Base-by-base conservation (phyloP, 2,888 invertebrate genomes). In the Gisinianus flammeolus region DNA sequence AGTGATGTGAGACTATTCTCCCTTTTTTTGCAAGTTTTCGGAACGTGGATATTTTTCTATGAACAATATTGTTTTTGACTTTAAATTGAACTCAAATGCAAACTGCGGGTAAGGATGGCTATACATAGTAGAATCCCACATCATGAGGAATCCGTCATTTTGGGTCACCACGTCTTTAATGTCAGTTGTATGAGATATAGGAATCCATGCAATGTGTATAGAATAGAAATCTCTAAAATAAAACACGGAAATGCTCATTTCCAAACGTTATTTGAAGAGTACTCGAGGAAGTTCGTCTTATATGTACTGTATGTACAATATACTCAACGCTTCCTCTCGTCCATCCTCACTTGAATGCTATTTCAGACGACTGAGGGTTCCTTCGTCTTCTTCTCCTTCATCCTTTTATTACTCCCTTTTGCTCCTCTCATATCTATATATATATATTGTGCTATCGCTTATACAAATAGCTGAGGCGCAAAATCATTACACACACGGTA, bases 181-280 rank as follows among this genome's bases (percentile, higher is more conserved):
- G n/a, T n/a, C n/a, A n/a, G n/a, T n/a, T n/a, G n/a, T n/a, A n/a
- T 56, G 26, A 52, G 64, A 58, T 22, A 44, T 24, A 69, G 22
- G n/a, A 69, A 22, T 16, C 22, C n/a, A 69, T 31, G 4, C 16
- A 56, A 4, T n/a, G n/a, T 56, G 19, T 56, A 56, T 12, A 56
- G 26, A 16, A 4, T 64, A 35, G 24, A 31, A 6, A 64, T 73
- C 31, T 73, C 35, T n/a, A 58, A 73, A n/a, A 33, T 33, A 73
- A 73, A 73, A 62, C 62, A 73, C 33, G 62, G 73, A 30, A 35
- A 73, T 73, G 44, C 35, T 73, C 73, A 73, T 73, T 62, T 73
- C 64, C 31, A n/a, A 70, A 52, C 56, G 52, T 54, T 70, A 70
- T 70, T 70, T 54, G 54, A 70, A 70, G 70, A 54, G 70, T 54